Percentiles rank a stretch among this genome's conserved stretches.
phyloP scores from a whole-genome alignment of 2,797 vertebrate genomes.

The Pristis pectinata region DNA sequence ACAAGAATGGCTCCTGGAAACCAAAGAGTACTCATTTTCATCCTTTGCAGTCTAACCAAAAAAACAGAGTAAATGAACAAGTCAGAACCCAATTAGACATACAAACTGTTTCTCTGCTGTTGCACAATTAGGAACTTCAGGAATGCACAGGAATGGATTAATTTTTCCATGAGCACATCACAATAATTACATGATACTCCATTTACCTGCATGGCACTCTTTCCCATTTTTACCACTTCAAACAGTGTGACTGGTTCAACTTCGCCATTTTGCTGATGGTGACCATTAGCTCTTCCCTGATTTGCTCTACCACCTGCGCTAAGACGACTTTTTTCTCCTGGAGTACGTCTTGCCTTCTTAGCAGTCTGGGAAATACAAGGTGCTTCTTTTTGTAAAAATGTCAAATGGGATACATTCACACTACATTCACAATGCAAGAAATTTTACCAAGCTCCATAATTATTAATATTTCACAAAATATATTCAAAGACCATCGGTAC shows the following conservation, averaged over 20 bases:
- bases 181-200: background rate
- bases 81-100: background rate
- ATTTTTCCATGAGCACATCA: too few species aligned
- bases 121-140: background rate
- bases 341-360: conserved; percentile 76
- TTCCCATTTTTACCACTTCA: conserved; percentile 94
- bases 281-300: conserved; percentile 84
- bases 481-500: background rate
- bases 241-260: conserved; percentile 90
- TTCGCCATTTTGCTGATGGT: conserved; percentile 90
- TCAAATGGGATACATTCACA: background rate
- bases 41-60: background rate
- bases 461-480: background rate
- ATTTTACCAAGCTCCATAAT: background rate
- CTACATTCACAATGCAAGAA: background rate
- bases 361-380: conserved; percentile 59
- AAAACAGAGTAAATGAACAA: background rate
- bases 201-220: conserved; percentile 97
- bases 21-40: too few species aligned
- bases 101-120: background rate
- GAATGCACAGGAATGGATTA: background rate
- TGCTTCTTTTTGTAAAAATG: background rate
- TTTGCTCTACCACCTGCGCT: conserved; percentile 61
- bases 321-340: conserved; percentile 70
- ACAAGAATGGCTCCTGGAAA: background rate